These are phyloP conservation scores for Nasalis larvatus DNA, from an alignment of 2,113 vertebrate genomes.

Conservation along the genomic window DNA sequence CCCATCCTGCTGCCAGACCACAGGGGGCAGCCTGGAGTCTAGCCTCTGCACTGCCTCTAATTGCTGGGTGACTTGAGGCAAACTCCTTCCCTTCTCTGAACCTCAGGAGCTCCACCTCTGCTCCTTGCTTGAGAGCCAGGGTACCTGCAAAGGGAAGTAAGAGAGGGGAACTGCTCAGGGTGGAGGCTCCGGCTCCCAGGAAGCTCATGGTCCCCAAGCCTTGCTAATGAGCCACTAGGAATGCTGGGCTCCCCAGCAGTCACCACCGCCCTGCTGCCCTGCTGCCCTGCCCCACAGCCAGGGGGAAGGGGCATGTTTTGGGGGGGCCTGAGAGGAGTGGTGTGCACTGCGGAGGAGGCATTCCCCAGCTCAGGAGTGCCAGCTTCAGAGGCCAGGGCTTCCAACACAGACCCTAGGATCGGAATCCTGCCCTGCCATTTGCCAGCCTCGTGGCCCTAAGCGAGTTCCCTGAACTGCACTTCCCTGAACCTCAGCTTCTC, in stretches of 20 bases:
- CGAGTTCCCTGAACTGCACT: background rate
- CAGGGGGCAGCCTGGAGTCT: background rate
- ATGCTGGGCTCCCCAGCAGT: background rate
- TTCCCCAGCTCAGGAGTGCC: no score
- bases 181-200: background rate
- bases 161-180: background rate
- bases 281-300: background rate
- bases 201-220: background rate
- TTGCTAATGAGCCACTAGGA: background rate
- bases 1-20: background rate
- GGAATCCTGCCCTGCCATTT: background rate
- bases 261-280: background rate
- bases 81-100: background rate
- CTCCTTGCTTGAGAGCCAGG: background rate
- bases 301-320: background rate
- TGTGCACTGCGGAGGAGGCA: background rate
- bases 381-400: background rate
- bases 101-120: background rate
- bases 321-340: fast-evolving
- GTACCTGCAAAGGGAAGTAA: background rate
- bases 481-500: background rate
- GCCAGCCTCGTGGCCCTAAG: background rate
- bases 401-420: background rate
- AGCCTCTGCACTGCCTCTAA: background rate
- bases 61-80: background rate